These are phyloP conservation scores for Intellagama lesueurii DNA, from an alignment of 2,797 vertebrate species.

Conservation along the genomic window DNA sequence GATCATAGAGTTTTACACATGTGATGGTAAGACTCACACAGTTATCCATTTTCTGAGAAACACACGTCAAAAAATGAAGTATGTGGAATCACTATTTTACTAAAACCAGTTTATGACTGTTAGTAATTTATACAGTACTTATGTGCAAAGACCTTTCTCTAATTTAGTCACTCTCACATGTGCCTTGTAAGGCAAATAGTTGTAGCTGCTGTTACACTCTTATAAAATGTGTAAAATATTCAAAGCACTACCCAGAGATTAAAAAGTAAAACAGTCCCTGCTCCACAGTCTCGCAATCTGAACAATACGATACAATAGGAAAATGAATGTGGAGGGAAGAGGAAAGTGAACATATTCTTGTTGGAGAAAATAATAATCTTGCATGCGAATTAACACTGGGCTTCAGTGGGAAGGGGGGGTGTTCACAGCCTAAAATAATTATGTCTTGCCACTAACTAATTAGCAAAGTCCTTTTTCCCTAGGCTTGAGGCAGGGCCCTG, in stretches of 20 bases:
- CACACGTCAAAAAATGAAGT: neutral
- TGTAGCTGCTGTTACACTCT: neutral
- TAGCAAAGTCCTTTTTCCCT: too few species aligned
- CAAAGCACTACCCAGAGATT: neutral
- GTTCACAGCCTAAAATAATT: too few species aligned
- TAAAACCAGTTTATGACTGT: neutral
- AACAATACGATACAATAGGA: neutral
- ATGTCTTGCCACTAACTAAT: too few species aligned
- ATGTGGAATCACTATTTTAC: neutral
- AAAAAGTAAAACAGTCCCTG: neutral
- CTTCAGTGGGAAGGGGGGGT: too few species aligned
- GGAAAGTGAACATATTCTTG: neutral
- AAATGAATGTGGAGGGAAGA: neutral
- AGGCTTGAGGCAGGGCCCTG: too few species aligned
- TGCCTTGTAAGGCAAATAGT: neutral
- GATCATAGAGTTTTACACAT: slow-evolving; percentile 20
- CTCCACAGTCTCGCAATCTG: neutral
- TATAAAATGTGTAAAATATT: neutral
- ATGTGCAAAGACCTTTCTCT: neutral
- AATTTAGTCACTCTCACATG: neutral
- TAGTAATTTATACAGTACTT: neutral
- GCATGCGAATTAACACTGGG: too few species aligned
- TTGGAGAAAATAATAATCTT: too few species aligned
- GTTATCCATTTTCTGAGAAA: slow-evolving; percentile 22
- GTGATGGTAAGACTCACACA: neutral